Base-by-base conservation (phyloP, 37 sponge, comb jelly and placozoan species). In the Hormiphora californensis region DNA sequence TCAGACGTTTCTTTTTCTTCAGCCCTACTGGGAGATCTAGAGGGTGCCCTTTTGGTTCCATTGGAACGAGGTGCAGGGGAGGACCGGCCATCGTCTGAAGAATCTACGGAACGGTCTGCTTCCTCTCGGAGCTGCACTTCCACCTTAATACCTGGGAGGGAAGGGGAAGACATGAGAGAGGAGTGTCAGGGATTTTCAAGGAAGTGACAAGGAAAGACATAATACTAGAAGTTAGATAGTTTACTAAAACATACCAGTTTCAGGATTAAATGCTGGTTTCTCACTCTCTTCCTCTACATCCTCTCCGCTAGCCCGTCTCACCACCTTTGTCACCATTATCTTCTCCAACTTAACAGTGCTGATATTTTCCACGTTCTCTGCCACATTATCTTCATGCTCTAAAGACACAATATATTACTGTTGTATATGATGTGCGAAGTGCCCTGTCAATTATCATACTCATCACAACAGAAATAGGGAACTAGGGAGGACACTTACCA, bases 141-240 rank as follows among this genome's bases (percentile, higher is more conserved):
- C 67, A 65, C 67, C 17, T 34, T 65, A 17, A 65, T 65, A 32
- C 67, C 67, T 65, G 67, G 9, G 35, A 65, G 12, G 51, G 12
- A 12, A 12, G 12, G 51, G 8, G 8, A 46, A 15, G 51, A 49
- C 9, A 15, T 49, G 53, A 49, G 53, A 49, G 15, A 49, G 12
- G 12, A 49, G 15, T 49, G 9, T 49, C 53, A 49, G 53, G 12
- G 53, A 49, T 49, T 49, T 15, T 17, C 12, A 49, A 49, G 15
- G 9, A 9, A 57, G n/a, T 17, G 61, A 25, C 22, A 25, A 57
- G 61, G 23, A 25, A 7, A 57, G 27, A 57, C 61, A 23, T 23
- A 5, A 57, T 25, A n/a, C 19, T 57, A 17, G 22, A 57, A 21
- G 11, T 23, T 17, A n/a, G 27, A 57, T 25, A 27, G 25, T 23